Evolutionary conservation across 2,797 vertebrate species (phyloP).

Genomic region (Sebastes trivittatus): DNA sequence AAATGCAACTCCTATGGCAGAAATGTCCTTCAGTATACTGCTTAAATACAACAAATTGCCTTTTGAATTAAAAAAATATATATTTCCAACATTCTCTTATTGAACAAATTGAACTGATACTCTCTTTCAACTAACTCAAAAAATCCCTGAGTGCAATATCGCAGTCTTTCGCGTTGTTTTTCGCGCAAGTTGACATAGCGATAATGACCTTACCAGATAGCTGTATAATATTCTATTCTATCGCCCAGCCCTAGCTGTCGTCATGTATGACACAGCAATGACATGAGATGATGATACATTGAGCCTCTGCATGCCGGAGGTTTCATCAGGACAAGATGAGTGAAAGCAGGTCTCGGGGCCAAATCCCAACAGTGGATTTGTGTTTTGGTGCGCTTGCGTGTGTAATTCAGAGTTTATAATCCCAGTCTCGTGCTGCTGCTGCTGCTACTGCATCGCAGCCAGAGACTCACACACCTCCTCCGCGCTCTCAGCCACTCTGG

Average conservation of each 20-base stretch:
- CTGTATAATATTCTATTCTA: not conserved
- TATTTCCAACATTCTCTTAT: too few species aligned
- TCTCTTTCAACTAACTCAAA: too few species aligned
- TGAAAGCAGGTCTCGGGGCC: not conserved
- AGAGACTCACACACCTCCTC: slow-evolving; percentile 12
- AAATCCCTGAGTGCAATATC: too few species aligned
- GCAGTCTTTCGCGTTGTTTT: too few species aligned
- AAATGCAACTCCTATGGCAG: too few species aligned
- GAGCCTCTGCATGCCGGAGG: not conserved
- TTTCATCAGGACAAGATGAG: not conserved
- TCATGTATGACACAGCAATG: not conserved
- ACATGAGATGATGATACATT: not conserved
- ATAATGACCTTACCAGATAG: not conserved
- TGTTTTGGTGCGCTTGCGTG: slow-evolving; percentile 33
- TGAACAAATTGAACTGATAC: too few species aligned
- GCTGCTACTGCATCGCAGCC: not conserved
- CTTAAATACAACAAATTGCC: too few species aligned
- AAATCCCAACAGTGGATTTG: slow-evolving; percentile 42
- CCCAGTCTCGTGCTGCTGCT: slow-evolving; percentile 32
- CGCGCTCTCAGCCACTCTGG: slow-evolving; percentile 15
- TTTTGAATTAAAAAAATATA: too few species aligned
- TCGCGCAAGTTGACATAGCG: too few species aligned
- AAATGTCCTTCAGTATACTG: too few species aligned
- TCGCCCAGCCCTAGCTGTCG: not conserved
- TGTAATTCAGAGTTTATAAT: slow-evolving; percentile 67